Evolutionary conservation across 1,140 invertebrate genomes (phyloP).

Genomic region (Atta cephalotes): DNA sequence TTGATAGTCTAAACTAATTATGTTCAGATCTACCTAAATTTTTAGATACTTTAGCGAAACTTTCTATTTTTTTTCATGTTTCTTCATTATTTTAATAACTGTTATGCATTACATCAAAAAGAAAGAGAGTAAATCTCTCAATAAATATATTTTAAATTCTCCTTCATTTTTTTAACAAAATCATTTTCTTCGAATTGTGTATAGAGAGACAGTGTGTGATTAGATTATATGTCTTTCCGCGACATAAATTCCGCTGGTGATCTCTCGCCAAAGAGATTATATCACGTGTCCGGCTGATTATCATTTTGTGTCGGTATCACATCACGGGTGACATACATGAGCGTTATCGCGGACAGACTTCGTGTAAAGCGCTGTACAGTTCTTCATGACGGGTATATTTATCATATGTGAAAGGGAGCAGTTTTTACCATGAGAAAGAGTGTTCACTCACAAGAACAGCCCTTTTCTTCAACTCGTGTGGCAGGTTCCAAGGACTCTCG

Average conservation of each 20-base stretch:
- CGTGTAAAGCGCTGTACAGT: conserved; percentile 4
- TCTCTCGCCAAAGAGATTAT: conserved; percentile 2
- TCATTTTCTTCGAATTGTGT: too few relatives aligned
- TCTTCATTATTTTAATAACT: too few relatives aligned
- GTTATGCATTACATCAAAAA: too few relatives aligned
- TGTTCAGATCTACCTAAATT: too few relatives aligned
- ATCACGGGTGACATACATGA: neutral
- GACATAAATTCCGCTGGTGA: neutral
- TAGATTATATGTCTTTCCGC: neutral
- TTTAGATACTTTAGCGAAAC: too few relatives aligned
- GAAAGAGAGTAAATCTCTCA: too few relatives aligned
- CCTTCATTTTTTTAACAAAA: too few relatives aligned
- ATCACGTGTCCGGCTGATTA: neutral
- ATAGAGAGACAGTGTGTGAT: neutral
- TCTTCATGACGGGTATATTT: conserved; percentile 38
- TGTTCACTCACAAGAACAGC: conserved; percentile 6
- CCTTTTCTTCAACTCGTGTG: conserved; percentile 14
- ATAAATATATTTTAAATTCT: too few relatives aligned
- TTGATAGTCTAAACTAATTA: too few relatives aligned
- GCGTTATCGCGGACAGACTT: conserved; percentile 2
- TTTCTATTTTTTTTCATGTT: too few relatives aligned
- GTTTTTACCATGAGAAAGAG: conserved; percentile 33
- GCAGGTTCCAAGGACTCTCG: neutral
- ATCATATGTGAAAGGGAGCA: conserved; percentile 31
- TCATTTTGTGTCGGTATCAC: neutral